These are phyloP conservation scores for Ammospiza maritima DNA, from an alignment of 2,797 vertebrate genomes.

Conservation along the genomic window DNA sequence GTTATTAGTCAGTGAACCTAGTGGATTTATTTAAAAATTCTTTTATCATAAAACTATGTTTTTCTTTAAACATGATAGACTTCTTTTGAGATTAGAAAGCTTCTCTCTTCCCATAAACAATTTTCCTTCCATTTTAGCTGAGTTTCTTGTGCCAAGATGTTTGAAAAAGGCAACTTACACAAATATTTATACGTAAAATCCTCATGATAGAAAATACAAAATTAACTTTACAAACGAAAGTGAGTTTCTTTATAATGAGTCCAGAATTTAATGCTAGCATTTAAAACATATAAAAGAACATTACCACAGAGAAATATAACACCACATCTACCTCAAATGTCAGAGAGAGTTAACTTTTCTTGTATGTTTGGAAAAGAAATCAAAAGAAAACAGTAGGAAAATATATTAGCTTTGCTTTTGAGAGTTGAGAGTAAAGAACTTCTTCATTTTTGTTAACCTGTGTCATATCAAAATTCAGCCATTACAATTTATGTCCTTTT, in stretches of 20 bases:
- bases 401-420: not conserved
- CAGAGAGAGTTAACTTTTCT: not conserved
- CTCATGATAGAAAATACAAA: not conserved
- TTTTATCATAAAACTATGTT: not conserved
- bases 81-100: not conserved
- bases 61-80: not conserved
- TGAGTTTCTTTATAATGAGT: not conserved
- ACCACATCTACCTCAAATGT: not conserved
- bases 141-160: not conserved
- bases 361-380: not conserved
- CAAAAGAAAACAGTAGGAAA: not conserved
- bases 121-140: slow-evolving; percentile 9
- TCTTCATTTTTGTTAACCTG: not conserved
- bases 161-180: not conserved
- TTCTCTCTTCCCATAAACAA: not conserved
- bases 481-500: slow-evolving; percentile 19
- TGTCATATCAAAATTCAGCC: not conserved
- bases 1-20: not conserved
- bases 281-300: not conserved
- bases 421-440: not conserved
- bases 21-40: not conserved
- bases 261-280: not conserved
- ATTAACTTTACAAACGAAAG: not conserved
- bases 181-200: not conserved
- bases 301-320: not conserved